Evolutionary conservation across 2,797 vertebrate genomes (phyloP), one percentile per base, ranked within the genome.

Genomic region (Catostomus latipinnis): DNA sequence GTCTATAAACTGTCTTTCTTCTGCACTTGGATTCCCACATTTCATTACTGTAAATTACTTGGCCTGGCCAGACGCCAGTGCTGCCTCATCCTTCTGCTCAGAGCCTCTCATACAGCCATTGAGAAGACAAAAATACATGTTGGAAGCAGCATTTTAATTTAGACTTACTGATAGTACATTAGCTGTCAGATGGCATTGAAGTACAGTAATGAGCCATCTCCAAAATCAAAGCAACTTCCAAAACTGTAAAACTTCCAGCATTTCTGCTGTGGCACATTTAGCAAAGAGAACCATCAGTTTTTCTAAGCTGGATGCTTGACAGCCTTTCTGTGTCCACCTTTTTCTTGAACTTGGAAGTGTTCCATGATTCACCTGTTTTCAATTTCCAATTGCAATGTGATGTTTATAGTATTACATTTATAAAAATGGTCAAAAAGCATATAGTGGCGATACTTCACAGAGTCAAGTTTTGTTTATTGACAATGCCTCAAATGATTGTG

Each of bases 11-110:
- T 68, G 84, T 82, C 84, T 89, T 89, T 83, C 81, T 81, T 34
- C 34, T 1, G 77, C 78, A 82, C 88, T 88, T 86, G 16, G 43
- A 81, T 52, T 62, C 67, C 34, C 71, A 73, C 85, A 89, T 89
- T 91, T 93, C 88, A 92, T 93, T 92, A 90, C 82, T 86, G 87
- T 90, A 90, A 90, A 93, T 92, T 82, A 91, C 88, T 89, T 88
- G 86, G 87, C 88, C 86, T 91, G 92, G 90, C 88, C 6, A 45
- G 1, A 5, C 8, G 84, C 91, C 90, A 91, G 9, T 60, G 8
- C 82, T 6, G 81, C 81, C 80, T 85, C 78, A 54, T 65, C 68
- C 57, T 68, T 34, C 6, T 45, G 52, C 71, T 70, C 46, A 14
- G 60, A 78, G 74, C 54, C 54, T 82, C 69, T 70, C 60, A 50